phyloP scores from a whole-genome alignment of 92 coral and sea anemone genomes.

The Pocillopora meandrina region DNA sequence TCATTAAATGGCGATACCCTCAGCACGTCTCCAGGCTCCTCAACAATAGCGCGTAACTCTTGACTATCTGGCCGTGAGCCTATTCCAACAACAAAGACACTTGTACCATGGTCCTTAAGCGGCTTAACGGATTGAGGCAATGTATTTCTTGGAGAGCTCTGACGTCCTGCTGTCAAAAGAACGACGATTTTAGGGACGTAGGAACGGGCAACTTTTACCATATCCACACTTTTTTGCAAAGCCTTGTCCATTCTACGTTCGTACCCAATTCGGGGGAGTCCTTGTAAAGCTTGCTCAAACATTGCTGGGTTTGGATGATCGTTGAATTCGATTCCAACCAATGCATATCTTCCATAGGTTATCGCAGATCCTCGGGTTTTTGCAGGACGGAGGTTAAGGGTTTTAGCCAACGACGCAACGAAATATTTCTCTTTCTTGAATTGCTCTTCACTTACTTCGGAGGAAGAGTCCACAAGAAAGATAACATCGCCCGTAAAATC shows the following conservation, averaged over 20 bases:
- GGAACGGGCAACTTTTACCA: conserved; percentile 28
- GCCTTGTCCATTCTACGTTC: conserved; percentile 57
- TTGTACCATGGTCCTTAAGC: conserved; percentile 29
- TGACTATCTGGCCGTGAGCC: conserved; percentile 39
- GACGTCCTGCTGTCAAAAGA: conserved; percentile 55
- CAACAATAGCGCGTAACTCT: conserved; percentile 48
- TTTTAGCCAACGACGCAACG: conserved; percentile 61
- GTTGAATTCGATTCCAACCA: conserved; percentile 43
- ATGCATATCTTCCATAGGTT: conserved; percentile 60
- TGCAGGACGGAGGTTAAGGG: conserved; percentile 66
- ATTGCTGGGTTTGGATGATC: conserved; percentile 30
- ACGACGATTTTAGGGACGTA: conserved; percentile 47
- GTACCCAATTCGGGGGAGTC: conserved; percentile 49
- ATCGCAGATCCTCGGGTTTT: conserved; percentile 73
- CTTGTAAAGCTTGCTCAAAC: conserved; percentile 49
- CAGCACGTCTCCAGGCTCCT: conserved; percentile 33
- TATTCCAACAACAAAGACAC: conserved; percentile 69
- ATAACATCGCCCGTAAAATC: conserved; percentile 45
- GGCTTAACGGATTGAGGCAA: conserved; percentile 3
- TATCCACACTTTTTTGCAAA: conserved; percentile 27
- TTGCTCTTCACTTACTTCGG: conserved; percentile 55
- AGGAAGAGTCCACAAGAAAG: conserved; percentile 73
- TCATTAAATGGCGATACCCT: conserved; percentile 21
- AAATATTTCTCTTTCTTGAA: conserved; percentile 69
- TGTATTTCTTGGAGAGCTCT: background rate